These are phyloP conservation scores for Sparus aurata DNA, from an alignment of 2,797 vertebrate species.

Conservation along the genomic window DNA sequence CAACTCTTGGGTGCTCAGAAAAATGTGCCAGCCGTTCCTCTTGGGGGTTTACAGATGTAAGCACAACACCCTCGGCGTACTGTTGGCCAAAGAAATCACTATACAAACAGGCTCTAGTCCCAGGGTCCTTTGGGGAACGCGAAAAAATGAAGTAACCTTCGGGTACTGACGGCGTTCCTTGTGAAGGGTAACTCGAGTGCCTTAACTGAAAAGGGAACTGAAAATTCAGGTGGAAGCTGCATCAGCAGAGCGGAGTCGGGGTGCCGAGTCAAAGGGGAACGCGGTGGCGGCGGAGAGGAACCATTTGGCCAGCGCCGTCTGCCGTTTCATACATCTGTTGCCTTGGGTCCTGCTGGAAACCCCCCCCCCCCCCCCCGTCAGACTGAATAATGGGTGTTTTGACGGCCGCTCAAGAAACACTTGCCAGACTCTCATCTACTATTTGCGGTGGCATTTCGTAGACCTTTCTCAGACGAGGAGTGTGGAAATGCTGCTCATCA, in stretches of 20 bases:
- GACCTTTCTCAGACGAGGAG: slow-evolving; percentile 41
- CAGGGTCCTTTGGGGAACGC: slow-evolving; percentile 17
- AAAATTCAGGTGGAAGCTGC: slow-evolving; percentile 10
- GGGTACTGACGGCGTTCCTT: slow-evolving; percentile 1
- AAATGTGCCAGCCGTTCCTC: slow-evolving; percentile 43
- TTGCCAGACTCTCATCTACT: slow-evolving; percentile 47
- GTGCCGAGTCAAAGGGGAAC: slow-evolving; percentile 1
- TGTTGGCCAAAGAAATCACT: slow-evolving; percentile 22
- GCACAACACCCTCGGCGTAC: slow-evolving; percentile 20
- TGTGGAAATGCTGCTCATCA: slow-evolving; percentile 48
- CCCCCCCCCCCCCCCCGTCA: slow-evolving; percentile 44
- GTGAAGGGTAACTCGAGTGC: slow-evolving; percentile 14
- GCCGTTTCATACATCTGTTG: slow-evolving; percentile 40
- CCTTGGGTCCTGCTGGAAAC: slow-evolving; percentile 65
- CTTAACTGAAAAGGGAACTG: slow-evolving; percentile 25
- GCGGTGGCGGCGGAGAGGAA: background rate
- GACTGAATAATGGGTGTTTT: slow-evolving; percentile 51
- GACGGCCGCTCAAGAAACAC: slow-evolving; percentile 51
- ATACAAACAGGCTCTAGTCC: slow-evolving; percentile 31
- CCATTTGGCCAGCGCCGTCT: slow-evolving; percentile 33
- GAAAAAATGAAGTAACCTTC: background rate
- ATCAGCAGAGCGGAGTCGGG: background rate
- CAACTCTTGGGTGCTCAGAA: slow-evolving; percentile 33
- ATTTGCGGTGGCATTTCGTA: slow-evolving; percentile 59
- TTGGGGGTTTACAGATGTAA: slow-evolving; percentile 33